Evolutionary conservation across 1,140 invertebrate genomes (phyloP).

Genomic region (Trachymyrmex septentrionalis): DNA sequence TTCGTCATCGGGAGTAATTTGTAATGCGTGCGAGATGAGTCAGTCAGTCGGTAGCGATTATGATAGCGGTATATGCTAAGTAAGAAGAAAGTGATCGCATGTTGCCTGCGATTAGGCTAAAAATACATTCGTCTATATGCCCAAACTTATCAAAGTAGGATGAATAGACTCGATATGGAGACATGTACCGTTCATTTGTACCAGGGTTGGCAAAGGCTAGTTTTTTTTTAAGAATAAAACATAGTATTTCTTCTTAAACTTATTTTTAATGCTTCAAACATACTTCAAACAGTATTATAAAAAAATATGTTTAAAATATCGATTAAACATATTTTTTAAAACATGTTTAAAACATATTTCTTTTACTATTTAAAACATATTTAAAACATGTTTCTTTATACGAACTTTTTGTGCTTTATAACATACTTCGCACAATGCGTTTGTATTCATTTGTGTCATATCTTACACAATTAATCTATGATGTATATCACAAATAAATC

Average conservation of each 20-base stretch:
- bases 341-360: too few relatives aligned
- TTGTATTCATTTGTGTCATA: not conserved
- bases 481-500: not conserved
- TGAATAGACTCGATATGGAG: not conserved
- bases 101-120: slow-evolving; percentile 20
- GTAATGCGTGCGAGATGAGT: slow-evolving; percentile 42
- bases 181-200: too few relatives aligned
- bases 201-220: too few relatives aligned
- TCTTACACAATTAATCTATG: not conserved
- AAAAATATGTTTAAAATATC: too few relatives aligned
- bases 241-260: too few relatives aligned
- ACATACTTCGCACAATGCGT: not conserved
- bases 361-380: too few relatives aligned
- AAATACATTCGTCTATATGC: slow-evolving; percentile 11
- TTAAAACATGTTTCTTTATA: too few relatives aligned
- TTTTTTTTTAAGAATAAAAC: too few relatives aligned
- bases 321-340: too few relatives aligned
- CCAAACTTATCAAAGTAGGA: slow-evolving; percentile 24
- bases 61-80: slow-evolving; percentile 6
- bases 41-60: slow-evolving; percentile 2
- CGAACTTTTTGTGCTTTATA: not conserved
- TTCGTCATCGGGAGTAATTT: slow-evolving; percentile 38
- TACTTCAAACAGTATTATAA: too few relatives aligned
- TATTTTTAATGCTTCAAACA: too few relatives aligned
- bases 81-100: slow-evolving; percentile 29